Conservation (phyloP, 2,797 vertebrate genomes). For the Natrix natrix region DNA sequence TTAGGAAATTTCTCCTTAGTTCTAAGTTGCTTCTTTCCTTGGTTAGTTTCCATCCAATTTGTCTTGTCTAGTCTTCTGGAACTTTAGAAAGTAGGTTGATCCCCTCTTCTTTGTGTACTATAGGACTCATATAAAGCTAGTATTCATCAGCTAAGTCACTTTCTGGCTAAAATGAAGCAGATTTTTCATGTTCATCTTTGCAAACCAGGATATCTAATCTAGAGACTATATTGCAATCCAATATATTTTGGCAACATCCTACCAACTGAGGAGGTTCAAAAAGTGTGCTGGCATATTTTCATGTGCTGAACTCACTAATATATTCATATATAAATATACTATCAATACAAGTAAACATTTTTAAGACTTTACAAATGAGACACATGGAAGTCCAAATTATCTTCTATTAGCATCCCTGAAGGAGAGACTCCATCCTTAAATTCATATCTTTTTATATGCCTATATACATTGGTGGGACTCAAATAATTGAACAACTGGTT, state of each 20-base stretch:
- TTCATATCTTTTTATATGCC: not conserved
- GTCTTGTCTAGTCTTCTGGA: not conserved
- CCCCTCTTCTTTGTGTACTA: not conserved
- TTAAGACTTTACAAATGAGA: not conserved
- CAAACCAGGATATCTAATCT: not conserved
- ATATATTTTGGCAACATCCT: not conserved
- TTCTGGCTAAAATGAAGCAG: not conserved
- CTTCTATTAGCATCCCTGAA: not conserved
- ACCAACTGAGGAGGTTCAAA: not conserved
- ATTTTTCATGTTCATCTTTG: not conserved
- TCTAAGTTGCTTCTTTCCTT: not conserved
- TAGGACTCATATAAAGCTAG: not conserved
- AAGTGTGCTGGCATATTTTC: not conserved
- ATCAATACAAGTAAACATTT: not conserved
- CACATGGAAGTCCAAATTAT: not conserved
- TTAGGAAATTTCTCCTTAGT: not conserved
- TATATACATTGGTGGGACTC: not conserved
- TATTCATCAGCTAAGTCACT: not conserved
- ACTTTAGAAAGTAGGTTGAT: not conserved
- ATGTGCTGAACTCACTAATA: not conserved
- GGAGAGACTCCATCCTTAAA: not conserved
- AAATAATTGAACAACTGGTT: too few relatives aligned
- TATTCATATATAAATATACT: not conserved
- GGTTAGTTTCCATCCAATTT: not conserved
- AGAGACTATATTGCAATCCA: not conserved